Base-by-base conservation (phyloP, 2,113 vertebrate species). In the Rhipidura dahli region DNA sequence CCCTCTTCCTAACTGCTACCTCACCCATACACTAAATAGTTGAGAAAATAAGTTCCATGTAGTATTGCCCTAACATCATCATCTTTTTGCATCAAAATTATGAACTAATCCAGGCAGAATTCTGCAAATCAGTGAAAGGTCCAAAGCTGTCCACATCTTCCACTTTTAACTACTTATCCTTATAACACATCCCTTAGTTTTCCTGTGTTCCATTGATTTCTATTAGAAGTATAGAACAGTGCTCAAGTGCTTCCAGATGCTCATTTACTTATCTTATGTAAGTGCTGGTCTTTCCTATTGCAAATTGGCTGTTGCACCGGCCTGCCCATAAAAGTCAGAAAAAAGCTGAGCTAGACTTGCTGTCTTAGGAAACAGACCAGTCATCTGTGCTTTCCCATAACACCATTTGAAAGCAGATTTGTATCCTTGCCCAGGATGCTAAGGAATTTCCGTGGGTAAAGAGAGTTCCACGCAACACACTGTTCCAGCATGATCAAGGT, bases 401-500 rank as follows among this genome's bases (percentile, higher is more conserved):
- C 3, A 45, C 23, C 63, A 45, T 20, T 13, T 57, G 20, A 83
- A 92, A 69, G 37, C 9, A 76, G 59, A 65, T 70, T 33, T 88
- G 4, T 24, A 39, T 66, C 59, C 12, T 7, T 31, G 47, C 33
- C 35, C 35, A 61, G 35, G 30, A 88, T 66, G 26, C 20, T 21
- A 50, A 39, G 16, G 45, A 77, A 22, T 49, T 64, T 87, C 37
- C 18, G 4, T 9, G 20, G 33, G 31, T 79, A 31, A 65, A 61
- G 14, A 47, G 37, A 56, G n/a, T 31, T 71, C 7, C n/a, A 71
- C 0, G 0, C n/a, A 45, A 64, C 0, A 6, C 35, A 30, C 7
- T 50, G 33, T 7, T 65, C 37, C 56, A 79, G 39, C 31, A 44
- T 3, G 24, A 10, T 75, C 5, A 7, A 3, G 6, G 5, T 56